Evolutionary conservation across 2,888 invertebrate species (phyloP), one percentile per base, ranked within the genome.

Genomic region (Timema cristinae): DNA sequence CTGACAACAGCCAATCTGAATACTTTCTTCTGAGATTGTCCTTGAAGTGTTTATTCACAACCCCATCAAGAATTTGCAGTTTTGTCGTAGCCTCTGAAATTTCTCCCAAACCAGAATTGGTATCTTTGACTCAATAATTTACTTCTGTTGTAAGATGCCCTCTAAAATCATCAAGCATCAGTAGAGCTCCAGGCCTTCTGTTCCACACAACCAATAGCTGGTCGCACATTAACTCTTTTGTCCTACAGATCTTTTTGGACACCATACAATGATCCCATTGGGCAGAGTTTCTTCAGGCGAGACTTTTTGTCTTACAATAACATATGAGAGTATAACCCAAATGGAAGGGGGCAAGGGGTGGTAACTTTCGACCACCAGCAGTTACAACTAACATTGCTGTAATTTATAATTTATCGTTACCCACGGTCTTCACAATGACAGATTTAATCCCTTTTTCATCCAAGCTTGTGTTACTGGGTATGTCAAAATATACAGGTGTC

Each of bases 211-310:
- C 70, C 50, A 68, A 73, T 50, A 73, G 68, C 74, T 74, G 74
- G 67, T 74, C 75, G 50, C 68, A 50, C 71, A 75, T 69, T 11
- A 75, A 48, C 9, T 75, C 61, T 48, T 61, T 69, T 51, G 73
- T 73, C 73, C 72, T 73, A 75, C 75, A 75, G 10, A 70, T 72
- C 54, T 75, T 51, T 73, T 68, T 70, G 73, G 75, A 32, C 51
- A 73, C 11, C 72, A 67, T 66, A 73, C 67, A 51, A 73, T 54
- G 16, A 75, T 56, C 32, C 70, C 71, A 11, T 68, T 32, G 32
- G 32, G 32, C 32, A 32, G 32, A 4, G 32, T 32, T 32, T 32
- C 32, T 32, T n/a, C n/a, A n/a, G 52, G 70, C 73, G 16, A 73
- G 63, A 9, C 9, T 68, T 70, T 72, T 71, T 6, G 52, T 75